Base-by-base conservation (phyloP, 2,113 vertebrate genomes). In the Typhlomys cinereus region DNA sequence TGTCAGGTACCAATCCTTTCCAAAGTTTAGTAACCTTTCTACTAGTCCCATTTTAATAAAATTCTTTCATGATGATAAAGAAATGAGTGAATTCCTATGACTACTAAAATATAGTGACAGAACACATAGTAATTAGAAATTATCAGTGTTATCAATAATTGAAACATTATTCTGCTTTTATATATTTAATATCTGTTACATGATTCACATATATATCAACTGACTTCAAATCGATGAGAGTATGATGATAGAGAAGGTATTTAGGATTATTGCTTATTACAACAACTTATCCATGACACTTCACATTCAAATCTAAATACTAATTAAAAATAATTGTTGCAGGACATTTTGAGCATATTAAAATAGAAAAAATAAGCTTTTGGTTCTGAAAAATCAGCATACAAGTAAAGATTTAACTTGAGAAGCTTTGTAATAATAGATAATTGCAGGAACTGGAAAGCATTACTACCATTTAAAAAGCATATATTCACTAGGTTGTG, bases 1-100 rank as follows among this genome's bases (percentile, higher is more conserved):
- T 82, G 46, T 85, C 94, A 95, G 36, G 46, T 67, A 75, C 21
- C 89, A 52, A 96, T 94, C 85, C 73, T 94, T 94, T 85, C n/a
- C 59, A 61, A 83, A 95, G 62, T 69, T 92, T 92, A 92, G 10
- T 74, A 95, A 93, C 44, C 50, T 95, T 92, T 95, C 84, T 39
- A 54, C 0, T 78, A 89, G 34, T 92, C 4, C 59, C 13, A 50
- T 95, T 87, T 83, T 88, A 88, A 95, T 91, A n/a, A 93, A 91
- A 20, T 62, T 93, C n/a, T 90, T 88, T 50, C 64, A 62, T 18
- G 92, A 61, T 89, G 41, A 93, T 86, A 92, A 52, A 57, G 21
- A 21, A 92, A 86, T 78, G 17, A 91, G 17, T 85, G 50, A 44
- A 5, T 84, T 88, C 36, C 20, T 50, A 1, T 80, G 89, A 57